Base-by-base conservation (phyloP, 2,888 invertebrate genomes). In the Leptinotarsa haldemani region DNA sequence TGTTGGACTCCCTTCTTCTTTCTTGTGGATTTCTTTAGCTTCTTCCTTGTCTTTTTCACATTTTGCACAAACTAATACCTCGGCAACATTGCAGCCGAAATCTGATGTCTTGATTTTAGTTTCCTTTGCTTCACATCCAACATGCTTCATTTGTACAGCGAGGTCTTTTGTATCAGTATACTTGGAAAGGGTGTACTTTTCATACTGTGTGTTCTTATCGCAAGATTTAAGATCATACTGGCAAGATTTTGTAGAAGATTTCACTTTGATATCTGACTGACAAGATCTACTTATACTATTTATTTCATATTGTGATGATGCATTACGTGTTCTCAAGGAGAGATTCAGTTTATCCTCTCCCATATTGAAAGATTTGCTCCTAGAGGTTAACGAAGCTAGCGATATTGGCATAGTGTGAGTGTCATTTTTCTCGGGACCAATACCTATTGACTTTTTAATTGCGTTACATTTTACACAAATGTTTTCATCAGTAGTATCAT, bases 311-410 rank as follows among this genome's bases (percentile, higher is more conserved):
- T 83, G 85, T 64, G 84, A 83, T 20, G 89, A 90, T 87, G 85
- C 89, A 85, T 82, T 92, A 89, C 83, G 88, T 86, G 82, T 90
- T 88, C 76, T 87, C 16, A 80, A 77, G 4, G 74, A 66, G 13
- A 88, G 82, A 69, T 88, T 88, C 1, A 89, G 81, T 78, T 88
- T 89, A 67, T 89, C 89, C 66, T 90, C 91, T 3, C 91, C 91
- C 80, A 91, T 87, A 81, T 91, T 90, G 80, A 92, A 92, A 1
- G 91, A 91, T 76, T 90, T 89, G 81, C 91, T 92, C 70, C 90
- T 87, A 2, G 88, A 88, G 68, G 82, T 87, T 81, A 89, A 83
- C 73, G 88, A 87, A 40, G 88, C 87, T 40, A 90, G 82, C 1
- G 90, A 90, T 47, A 90, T 84, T 1, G 90, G 87, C 20, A 83